Base-by-base conservation (phyloP, 2,113 vertebrate genomes). In the Astur gentilis region DNA sequence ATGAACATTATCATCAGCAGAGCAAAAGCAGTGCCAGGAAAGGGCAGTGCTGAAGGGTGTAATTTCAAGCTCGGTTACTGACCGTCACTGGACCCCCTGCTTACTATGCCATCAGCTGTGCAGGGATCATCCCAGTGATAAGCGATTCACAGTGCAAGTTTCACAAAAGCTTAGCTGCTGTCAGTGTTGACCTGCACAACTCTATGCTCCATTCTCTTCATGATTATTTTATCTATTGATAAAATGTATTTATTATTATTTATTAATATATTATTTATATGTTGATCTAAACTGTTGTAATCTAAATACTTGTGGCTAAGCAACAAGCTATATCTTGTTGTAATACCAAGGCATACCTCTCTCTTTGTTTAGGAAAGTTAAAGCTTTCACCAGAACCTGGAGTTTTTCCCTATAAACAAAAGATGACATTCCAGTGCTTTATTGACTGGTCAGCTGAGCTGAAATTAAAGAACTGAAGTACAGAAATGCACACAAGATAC, bases 351-450 rank as follows among this genome's bases (percentile, higher is more conserved):
- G 15, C 16, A 86, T 70, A 5, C 7, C 29, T 84, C 42, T 73
- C 10, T 88, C 27, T 65, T 64, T 89, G 61, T 85, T 93, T 72
- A 94, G 95, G 78, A 97, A 96, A 91, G 75, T 54, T 83, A 77
- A 96, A 50, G 11, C 36, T 96, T 89, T 95, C 72, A 78, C 45
- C 40, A 95, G 62, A 90, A 73, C 10, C 49, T 84, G 69, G 34
- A 62, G 6, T 69, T 87, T 87, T 95, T 34, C 26, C 36, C 34
- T 32, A 6, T 58, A 72, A 62, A 76, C 76, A 76, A 92, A 89
- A 95, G 83, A 69, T 54, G 50, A 82, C 34, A 32, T 4, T 34
- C 18, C 26, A 57, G 67, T 67, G 71, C 14, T 94, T 52, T 82
- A 36, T 34, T 9, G 38, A 69, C 36, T 44, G 4, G 6, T 60